phyloP scores from a whole-genome alignment of 2,888 invertebrate genomes.

The Callinectes sapidus region DNA sequence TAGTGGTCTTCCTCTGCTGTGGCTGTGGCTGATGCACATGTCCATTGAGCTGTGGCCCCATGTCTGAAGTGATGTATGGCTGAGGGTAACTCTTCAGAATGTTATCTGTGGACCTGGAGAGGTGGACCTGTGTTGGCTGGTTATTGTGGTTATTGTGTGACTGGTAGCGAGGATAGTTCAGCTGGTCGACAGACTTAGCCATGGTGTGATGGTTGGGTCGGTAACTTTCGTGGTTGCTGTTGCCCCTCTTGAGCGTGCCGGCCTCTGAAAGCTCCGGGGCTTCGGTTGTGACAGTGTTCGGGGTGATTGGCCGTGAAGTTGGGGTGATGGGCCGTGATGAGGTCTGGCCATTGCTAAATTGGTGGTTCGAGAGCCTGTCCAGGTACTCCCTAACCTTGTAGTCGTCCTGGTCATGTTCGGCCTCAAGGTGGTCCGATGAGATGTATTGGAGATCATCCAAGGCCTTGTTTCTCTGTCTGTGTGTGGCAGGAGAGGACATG shows the following conservation, averaged over 20 bases:
- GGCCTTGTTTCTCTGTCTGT: slow-evolving; percentile 72
- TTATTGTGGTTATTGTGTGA: neutral
- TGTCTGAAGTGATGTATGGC: neutral
- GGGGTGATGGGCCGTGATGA: slow-evolving; percentile 62
- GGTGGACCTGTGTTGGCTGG: neutral
- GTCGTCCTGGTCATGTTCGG: slow-evolving; percentile 59
- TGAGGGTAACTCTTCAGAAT: slow-evolving; percentile 52
- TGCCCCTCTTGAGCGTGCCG: slow-evolving; percentile 38
- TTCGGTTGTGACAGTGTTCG: slow-evolving; percentile 61
- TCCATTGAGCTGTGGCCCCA: slow-evolving; percentile 47
- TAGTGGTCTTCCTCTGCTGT: neutral
- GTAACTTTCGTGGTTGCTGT: slow-evolving; percentile 42
- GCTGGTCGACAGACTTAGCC: slow-evolving; percentile 60
- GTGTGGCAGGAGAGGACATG: neutral
- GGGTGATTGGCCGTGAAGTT: slow-evolving; percentile 62
- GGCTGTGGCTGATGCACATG: slow-evolving; percentile 31
- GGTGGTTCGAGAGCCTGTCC: slow-evolving; percentile 60
- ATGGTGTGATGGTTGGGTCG: slow-evolving; percentile 41
- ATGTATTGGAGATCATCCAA: slow-evolving; percentile 72
- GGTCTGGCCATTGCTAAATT: slow-evolving; percentile 19
- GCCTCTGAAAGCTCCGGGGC: slow-evolving; percentile 40
- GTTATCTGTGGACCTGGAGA: slow-evolving; percentile 58
- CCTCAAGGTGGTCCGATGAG: slow-evolving; percentile 67
- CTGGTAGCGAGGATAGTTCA: slow-evolving; percentile 38
- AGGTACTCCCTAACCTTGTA: slow-evolving; percentile 70